These are phyloP conservation scores for Malacoraja senta DNA, from an alignment of 2,797 vertebrate species.

Conservation along the genomic window DNA sequence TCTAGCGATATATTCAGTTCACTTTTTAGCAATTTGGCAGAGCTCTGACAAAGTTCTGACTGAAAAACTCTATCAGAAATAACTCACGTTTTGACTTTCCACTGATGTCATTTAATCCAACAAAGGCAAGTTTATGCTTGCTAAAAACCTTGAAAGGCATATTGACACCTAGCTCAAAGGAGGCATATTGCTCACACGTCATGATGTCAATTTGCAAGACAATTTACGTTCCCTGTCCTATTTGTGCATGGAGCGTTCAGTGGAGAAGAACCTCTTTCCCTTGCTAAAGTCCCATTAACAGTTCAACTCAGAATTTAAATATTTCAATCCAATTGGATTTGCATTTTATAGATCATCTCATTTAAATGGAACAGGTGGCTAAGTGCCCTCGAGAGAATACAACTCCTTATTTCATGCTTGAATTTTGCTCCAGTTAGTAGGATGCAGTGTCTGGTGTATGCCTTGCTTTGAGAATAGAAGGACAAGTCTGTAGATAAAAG, in stretches of 20 bases:
- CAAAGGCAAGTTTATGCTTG: background rate
- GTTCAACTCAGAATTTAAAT: background rate
- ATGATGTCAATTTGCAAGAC: background rate
- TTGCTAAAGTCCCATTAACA: conserved; percentile 4
- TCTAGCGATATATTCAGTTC: background rate
- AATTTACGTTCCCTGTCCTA: background rate
- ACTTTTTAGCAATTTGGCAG: background rate
- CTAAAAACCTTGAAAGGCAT: background rate
- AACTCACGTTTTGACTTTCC: background rate
- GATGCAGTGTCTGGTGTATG: background rate
- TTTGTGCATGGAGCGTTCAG: background rate
- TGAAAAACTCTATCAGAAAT: background rate
- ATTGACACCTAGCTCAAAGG: background rate
- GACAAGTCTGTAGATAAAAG: background rate
- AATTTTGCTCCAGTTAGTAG: conserved; percentile 3
- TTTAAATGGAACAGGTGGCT: background rate
- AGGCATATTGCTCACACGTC: background rate
- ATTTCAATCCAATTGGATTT: conserved; percentile 18
- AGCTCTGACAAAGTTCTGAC: background rate
- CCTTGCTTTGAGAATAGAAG: conserved; percentile 22
- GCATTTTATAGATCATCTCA: conserved; percentile 19
- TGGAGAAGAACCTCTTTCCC: background rate
- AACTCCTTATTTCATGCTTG: conserved; percentile 30
- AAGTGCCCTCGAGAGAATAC: background rate
- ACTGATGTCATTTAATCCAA: background rate